A percentile compares a stretch with the other conserved stretches of the same genome.
Conservation (phyloP, 2,797 vertebrate genomes). For the Lepidocolaptes lacrymiger region DNA sequence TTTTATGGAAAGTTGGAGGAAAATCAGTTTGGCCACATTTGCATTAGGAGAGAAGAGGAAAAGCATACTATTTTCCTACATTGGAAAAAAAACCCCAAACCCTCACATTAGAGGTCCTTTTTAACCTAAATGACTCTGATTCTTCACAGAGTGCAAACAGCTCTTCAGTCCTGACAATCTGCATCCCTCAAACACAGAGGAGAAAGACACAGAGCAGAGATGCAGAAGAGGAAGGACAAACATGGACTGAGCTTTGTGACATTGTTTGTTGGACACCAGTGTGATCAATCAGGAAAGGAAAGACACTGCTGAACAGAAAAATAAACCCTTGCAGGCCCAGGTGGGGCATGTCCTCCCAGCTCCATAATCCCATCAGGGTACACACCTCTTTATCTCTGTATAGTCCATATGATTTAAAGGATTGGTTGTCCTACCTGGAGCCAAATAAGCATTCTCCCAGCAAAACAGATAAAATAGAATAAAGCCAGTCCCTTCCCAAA, state of each 20-base stretch:
- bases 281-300: neutral
- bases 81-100: neutral
- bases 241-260: rapidly evolving
- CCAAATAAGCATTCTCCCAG: neutral
- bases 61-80: neutral
- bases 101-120: no score
- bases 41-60: neutral
- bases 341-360: neutral
- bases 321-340: neutral
- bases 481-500: neutral
- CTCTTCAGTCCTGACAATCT: neutral
- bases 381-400: no score
- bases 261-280: neutral
- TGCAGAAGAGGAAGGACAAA: neutral
- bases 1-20: conserved; percentile 33
- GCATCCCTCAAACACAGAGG: neutral
- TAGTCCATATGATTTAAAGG: neutral
- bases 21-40: conserved; percentile 21
- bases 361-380: neutral
- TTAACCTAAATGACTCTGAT: neutral
- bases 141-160: neutral
- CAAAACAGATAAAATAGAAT: neutral
- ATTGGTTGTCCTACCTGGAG: neutral
- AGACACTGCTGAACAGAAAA: neutral
- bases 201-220: neutral